Base-by-base conservation (phyloP, 1,140 invertebrate species). In the Drosophila oshimai region DNA sequence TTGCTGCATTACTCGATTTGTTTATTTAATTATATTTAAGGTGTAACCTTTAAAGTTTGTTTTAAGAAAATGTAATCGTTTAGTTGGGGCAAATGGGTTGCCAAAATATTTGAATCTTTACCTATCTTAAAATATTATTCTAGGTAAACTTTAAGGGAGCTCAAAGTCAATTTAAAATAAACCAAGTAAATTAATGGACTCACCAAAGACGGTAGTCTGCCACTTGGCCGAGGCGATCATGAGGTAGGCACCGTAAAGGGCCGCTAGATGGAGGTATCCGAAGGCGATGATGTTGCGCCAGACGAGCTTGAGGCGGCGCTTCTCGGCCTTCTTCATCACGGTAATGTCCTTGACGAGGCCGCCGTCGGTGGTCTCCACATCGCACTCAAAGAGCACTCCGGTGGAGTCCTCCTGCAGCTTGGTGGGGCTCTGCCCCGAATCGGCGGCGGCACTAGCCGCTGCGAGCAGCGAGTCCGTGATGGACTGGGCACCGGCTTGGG, bases 261-360 rank as follows among this genome's bases (percentile, higher is more conserved):
- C 96, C 17, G 94, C 95, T 9, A 96, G 20, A 92, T 99, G 98
- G n/a, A 99, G 93, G 64, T 95, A 94, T 5, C 92, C 84, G 90
- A 99, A 98, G 0, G 97, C 91, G 4, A 96, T 92, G 6, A 99
- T 97, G 91, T 99, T 99, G 76, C 95, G 94, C 98, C 98, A 99
- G 0, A 99, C 98, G 20, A 98, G 94, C 77, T 95, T 81, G 5
- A 92, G 81, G 72, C 93, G 91, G 28, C 91, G 89, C 37, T 71
- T 88, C 13, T 91, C 86, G 6, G 90, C 89, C 55, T 89, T 84
- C 36, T 91, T 91, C 46, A 90, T 46, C 49, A 92, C 91, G 36
- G 93, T 87, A 34, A 77, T 68, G 42, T 79, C 80, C 69, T 91
- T 91, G 22, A 92, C 84, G 3, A 93, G 78, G 3, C 92, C 92